Conservation (phyloP, 2,797 vertebrate genomes). For the Chaunax sp. region DNA sequence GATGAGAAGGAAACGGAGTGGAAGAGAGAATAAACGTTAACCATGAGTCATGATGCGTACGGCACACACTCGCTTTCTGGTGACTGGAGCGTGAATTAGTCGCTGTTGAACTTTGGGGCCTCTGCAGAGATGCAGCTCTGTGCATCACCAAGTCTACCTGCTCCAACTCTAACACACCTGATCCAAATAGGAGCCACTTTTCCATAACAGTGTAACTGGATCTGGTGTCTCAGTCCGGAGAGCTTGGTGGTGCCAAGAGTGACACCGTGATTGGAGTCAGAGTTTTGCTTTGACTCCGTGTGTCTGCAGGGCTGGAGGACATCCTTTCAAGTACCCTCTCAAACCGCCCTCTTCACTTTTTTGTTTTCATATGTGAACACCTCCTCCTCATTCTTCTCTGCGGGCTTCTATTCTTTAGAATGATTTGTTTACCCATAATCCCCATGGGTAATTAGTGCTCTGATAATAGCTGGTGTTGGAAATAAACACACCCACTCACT, state of each 20-base stretch:
- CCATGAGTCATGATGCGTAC: conserved; percentile 49
- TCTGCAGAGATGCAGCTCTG: conserved; percentile 36
- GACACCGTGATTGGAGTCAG: conserved; percentile 19
- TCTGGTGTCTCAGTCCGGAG: conserved; percentile 46
- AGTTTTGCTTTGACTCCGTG: conserved; percentile 24
- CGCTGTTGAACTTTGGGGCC: conserved; percentile 30
- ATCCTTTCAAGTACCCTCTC: conserved; percentile 42
- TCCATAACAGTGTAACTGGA: conserved; percentile 36
- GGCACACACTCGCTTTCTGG: conserved; percentile 22
- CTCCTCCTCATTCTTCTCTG: conserved; percentile 52
- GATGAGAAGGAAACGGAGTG: conserved; percentile 58
- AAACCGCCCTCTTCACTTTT: conserved; percentile 32
- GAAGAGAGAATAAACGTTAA: conserved; percentile 55
- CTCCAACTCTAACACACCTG: conserved; percentile 38
- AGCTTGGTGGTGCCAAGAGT: conserved; percentile 12
- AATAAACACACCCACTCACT: conserved; percentile 77
- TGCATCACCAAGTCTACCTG: conserved; percentile 23
- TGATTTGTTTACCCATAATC: conserved; percentile 80
- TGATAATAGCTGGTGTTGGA: conserved; percentile 77
- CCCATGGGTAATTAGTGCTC: conserved; percentile 79
- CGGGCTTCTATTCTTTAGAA: conserved; percentile 67
- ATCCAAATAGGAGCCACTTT: conserved; percentile 46
- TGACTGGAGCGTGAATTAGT: conserved; percentile 51
- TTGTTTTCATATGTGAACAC: conserved; percentile 36
- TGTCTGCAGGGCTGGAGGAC: conserved; percentile 41